phyloP scores from a whole-genome alignment of 2,888 invertebrate genomes.

The Oscheius sp. region DNA sequence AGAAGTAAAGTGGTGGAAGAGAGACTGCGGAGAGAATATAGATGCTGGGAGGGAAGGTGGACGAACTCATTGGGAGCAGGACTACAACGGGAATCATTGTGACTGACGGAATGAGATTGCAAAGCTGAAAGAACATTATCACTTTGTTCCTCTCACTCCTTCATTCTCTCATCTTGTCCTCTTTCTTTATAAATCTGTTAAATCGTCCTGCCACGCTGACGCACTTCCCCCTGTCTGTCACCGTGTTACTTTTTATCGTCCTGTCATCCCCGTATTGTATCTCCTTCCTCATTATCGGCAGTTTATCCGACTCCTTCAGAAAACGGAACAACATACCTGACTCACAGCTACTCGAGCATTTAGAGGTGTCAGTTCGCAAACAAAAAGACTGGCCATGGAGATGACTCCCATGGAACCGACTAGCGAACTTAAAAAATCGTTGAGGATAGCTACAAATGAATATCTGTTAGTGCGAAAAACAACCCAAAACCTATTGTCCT shows the following conservation, averaged over 20 bases:
- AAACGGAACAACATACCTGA: conserved; percentile 1
- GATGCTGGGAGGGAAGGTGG: conserved; percentile 14
- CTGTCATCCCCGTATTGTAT: too few relatives aligned
- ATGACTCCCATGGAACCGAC: conserved; percentile 13
- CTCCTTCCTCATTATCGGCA: too few relatives aligned
- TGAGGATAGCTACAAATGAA: conserved; percentile 5
- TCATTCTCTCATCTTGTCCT: too few relatives aligned
- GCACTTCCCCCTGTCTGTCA: too few relatives aligned
- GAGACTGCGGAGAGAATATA: neutral
- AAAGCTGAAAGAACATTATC: neutral
- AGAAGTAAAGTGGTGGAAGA: conserved; percentile 12
- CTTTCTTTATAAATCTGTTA: too few relatives aligned
- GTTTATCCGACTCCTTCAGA: neutral
- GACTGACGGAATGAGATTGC: conserved; percentile 15
- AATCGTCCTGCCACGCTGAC: too few relatives aligned
- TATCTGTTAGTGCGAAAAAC: neutral
- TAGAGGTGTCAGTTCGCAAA: conserved; percentile 23
- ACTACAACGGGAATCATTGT: conserved; percentile 2
- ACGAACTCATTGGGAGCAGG: neutral
- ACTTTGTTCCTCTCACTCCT: too few relatives aligned
- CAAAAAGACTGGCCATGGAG: conserved; percentile 2
- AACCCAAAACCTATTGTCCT: neutral
- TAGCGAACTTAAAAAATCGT: conserved; percentile 11
- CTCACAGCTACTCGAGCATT: conserved; percentile 26
- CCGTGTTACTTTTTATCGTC: too few relatives aligned